Evolutionary conservation across 2,888 invertebrate genomes (phyloP), one percentile per base, ranked within the genome.

Genomic region (Agriopis aurantiaria): DNA sequence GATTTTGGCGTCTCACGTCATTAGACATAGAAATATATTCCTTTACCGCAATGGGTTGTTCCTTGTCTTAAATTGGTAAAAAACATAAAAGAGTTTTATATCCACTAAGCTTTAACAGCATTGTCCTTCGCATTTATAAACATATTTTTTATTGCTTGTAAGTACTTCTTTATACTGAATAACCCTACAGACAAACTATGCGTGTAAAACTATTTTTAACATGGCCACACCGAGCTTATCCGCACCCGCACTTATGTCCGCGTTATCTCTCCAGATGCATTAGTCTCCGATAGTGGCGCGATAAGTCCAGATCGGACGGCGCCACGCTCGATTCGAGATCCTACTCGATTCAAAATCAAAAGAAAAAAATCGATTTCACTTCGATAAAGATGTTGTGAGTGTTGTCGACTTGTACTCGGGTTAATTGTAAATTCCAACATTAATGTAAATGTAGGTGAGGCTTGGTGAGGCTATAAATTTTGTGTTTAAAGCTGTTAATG

Each of bases 171-270:
- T 62, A 66, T 71, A 8, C 46, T 46, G 45, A 83, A 82, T 85
- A 84, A 80, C 82, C 85, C 87, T 82, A 80, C 80, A 81, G 85
- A 89, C 82, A 83, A 91, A 90, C 90, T 92, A 93, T 92, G 89
- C 91, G 88, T 92, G 92, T 93, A 91, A 90, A 66, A 93, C 92
- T 92, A 93, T 93, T 93, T 93, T 91, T 91, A 93, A 93, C 93
- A 93, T 91, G 93, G 86, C 92, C 93, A 93, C 93, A 93, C 92
- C 82, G 92, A 84, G 89, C 88, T 89, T 93, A 93, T 94, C 93
- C 90, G 92, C 92, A 87, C 89, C 92, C 86, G 91, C 92, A 92
- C 92, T 93, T 91, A 91, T 91, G 91, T 85, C 87, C 81, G 83
- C 76, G 83, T 89, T 94, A 93, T 94, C 93, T 88, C 83, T 82